These are phyloP conservation scores for Mystacides longicornis DNA, from an alignment of 2,888 invertebrate species.

Conservation along the genomic window DNA sequence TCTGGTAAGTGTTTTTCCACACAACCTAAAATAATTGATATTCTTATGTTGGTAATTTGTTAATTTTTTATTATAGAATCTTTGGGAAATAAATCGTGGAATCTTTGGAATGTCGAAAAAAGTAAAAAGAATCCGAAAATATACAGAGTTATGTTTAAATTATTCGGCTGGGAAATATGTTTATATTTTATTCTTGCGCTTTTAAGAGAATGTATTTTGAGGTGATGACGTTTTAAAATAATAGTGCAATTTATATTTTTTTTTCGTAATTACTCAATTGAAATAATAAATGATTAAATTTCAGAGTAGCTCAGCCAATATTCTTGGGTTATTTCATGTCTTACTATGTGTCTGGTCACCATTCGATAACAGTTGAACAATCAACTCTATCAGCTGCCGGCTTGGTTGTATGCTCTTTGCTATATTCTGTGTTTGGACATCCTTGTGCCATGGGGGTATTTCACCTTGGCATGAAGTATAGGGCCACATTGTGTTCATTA, in stretches of 20 bases:
- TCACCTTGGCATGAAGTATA: constrained; percentile 67
- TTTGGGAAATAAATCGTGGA: constrained; percentile 12
- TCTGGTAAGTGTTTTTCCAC: constrained; percentile 39
- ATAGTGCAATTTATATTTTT: neutral
- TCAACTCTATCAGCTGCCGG: constrained; percentile 16
- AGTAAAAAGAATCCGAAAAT: constrained; percentile 8
- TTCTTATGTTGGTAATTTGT: constrained; percentile 1
- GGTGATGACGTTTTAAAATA: constrained; percentile 5
- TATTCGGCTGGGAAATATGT: constrained; percentile 9
- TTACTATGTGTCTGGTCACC: constrained; percentile 14
- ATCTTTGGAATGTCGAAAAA: constrained; percentile 10
- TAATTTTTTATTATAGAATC: constrained; percentile 11
- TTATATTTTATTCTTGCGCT: constrained; percentile 6
- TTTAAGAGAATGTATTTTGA: constrained; percentile 16
- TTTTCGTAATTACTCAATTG: neutral
- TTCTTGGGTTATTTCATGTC: constrained; percentile 21
- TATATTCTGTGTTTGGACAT: constrained; percentile 17
- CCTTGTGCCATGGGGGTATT: constrained; percentile 38
- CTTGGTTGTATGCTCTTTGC: constrained; percentile 13
- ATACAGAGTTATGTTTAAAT: constrained; percentile 5
- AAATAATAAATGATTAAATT: constrained; percentile 2
- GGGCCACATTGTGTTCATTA: constrained; percentile 72
- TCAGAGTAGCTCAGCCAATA: constrained; percentile 23
- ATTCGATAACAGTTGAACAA: neutral
- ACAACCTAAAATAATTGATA: neutral